Base-by-base conservation (phyloP, 2,888 invertebrate species). In the Galerucella calmariensis region DNA sequence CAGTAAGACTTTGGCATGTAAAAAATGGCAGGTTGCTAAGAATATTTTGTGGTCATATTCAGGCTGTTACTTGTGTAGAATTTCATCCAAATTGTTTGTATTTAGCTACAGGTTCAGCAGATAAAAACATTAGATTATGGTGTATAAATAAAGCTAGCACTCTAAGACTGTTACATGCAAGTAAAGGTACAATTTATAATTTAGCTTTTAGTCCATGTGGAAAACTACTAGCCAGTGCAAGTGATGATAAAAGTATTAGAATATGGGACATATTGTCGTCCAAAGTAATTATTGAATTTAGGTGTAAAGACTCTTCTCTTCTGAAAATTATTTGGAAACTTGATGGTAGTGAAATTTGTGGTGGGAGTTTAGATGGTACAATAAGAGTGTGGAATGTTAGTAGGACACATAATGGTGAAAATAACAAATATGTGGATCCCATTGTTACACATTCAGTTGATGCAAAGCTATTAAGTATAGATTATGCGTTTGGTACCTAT, bases 61-160 rank as follows among this genome's bases (percentile, higher is more conserved):
- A 94, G 84, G 95, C 97, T 88, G 94, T 98, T 24, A 95, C 96
- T 85, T 92, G 93, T 84, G 90, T 95, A n/a, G 92, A 93, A 83
- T 97, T 98, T 88, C 98, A 98, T 88, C 96, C 97, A 0, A 98
- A 97, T 87, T 94, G 94, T 80, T 92, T 93, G 81, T 97, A 98
- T 86, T 85, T 97, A 80, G 97, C 96, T 51, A 95, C 96, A 0
- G 97, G 97, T 11, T 95, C 97, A 1, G 92, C 94, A n/a, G 98
- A 98, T 89, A 93, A 94, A 85, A 94, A 94, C 56, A 92, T 97
- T 65, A 91, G 97, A 48, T 88, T 98, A 82, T 98, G 97, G 97
- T 93, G 92, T 80, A 91, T 95, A 70, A 92, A 94, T 76, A 94
- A 95, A 84, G 96, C 95, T 12, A 93, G 93, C 80, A 89, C 95